A percentile compares a stretch with the other conserved stretches of the same genome.
These are phyloP conservation scores for Agraylea sexmaculata DNA, from an alignment of 1,140 invertebrate species.

Conservation along the genomic window DNA sequence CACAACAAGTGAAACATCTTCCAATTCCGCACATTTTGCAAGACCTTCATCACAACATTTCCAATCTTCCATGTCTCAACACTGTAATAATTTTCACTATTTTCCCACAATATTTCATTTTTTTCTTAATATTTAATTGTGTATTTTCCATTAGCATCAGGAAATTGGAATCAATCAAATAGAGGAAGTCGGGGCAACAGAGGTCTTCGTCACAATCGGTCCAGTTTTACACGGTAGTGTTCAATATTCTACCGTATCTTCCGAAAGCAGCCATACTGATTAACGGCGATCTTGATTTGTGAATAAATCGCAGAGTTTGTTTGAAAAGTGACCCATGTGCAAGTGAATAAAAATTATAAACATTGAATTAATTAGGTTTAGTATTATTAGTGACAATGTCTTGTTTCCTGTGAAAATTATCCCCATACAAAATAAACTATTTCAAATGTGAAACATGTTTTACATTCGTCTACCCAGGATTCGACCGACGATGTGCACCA, in stretches of 20 bases:
- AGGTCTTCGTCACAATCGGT: slow-evolving; percentile 16
- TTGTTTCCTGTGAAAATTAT: too few species aligned
- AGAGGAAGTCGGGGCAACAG: slow-evolving; percentile 16
- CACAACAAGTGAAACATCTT: slow-evolving; percentile 4
- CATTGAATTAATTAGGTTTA: background rate
- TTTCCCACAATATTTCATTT: background rate
- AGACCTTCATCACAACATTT: slow-evolving; percentile 17
- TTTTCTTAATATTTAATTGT: background rate
- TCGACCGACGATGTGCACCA: too few species aligned
- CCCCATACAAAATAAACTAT: too few species aligned
- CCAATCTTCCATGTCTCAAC: slow-evolving; percentile 18
- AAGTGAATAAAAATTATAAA: background rate
- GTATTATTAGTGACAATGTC: too few species aligned
- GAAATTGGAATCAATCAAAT: slow-evolving; percentile 12
- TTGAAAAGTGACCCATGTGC: background rate
- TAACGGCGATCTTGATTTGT: background rate
- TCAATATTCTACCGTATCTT: slow-evolving; percentile 17
- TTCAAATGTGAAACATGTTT: too few species aligned
- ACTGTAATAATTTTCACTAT: slow-evolving; percentile 1
- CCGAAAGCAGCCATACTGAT: slow-evolving; percentile 13
- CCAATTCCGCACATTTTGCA: slow-evolving; percentile 12
- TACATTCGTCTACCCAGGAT: too few species aligned
- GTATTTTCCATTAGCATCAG: slow-evolving; percentile 8
- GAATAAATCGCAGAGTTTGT: background rate
- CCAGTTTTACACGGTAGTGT: slow-evolving; percentile 20